Conservation (phyloP, 2,113 vertebrate species). For the Muntiacus muntjak region DNA sequence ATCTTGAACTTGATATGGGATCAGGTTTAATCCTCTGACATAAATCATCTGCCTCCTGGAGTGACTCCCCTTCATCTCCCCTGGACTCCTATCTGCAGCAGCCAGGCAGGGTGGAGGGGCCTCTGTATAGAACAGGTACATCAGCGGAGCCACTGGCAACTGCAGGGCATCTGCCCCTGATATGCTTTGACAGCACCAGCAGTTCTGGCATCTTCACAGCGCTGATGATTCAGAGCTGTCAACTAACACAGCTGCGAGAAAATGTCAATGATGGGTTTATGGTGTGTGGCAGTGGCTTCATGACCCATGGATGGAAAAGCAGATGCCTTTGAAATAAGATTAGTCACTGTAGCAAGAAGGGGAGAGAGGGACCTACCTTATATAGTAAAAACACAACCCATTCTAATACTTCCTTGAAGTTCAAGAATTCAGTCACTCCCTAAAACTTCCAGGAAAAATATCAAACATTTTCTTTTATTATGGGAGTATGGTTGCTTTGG, state of each 20-base stretch:
- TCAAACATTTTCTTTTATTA: not conserved
- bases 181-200: slow-evolving; percentile 61
- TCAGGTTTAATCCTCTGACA: slow-evolving; percentile 68
- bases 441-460: not conserved
- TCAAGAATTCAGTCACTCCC: not conserved
- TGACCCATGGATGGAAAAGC: slow-evolving; percentile 69
- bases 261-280: slow-evolving; percentile 76
- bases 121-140: slow-evolving; percentile 52
- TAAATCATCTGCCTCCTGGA: slow-evolving; percentile 66
- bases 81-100: not conserved
- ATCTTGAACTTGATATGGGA: not conserved
- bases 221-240: slow-evolving; percentile 76
- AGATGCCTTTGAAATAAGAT: slow-evolving; percentile 75
- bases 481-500: not conserved
- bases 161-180: not conserved
- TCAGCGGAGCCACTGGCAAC: not conserved
- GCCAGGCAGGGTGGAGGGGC: slow-evolving; percentile 4
- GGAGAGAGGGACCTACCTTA: not conserved
- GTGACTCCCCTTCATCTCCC: slow-evolving; percentile 50
- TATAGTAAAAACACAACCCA: not conserved
- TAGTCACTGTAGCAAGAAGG: slow-evolving; percentile 35
- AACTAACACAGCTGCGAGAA: slow-evolving; percentile 75
- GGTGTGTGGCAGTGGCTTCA: slow-evolving; percentile 64
- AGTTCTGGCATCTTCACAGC: slow-evolving; percentile 74
- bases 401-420: not conserved